Conservation (phyloP, 2,797 vertebrate species). For the Chelidonichthys spinosus region DNA sequence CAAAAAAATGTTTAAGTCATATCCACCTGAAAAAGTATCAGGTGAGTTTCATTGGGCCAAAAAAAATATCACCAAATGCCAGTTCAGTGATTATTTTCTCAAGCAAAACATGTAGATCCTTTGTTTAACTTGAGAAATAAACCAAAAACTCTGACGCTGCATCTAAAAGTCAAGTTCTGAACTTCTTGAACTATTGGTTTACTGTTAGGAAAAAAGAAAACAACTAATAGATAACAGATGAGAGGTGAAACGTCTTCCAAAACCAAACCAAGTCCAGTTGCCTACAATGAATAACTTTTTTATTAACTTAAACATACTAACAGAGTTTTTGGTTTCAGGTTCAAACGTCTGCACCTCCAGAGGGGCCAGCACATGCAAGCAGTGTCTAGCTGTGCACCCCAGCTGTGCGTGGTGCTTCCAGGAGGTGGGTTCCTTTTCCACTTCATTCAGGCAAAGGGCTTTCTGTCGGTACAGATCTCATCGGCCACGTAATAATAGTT, state of each 20-base stretch:
- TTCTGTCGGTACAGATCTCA: conserved; percentile 29
- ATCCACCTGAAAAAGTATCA: background rate
- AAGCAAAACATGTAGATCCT: background rate
- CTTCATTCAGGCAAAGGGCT: conserved; percentile 22
- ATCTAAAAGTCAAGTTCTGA: background rate
- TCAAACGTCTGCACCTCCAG: conserved; percentile 92
- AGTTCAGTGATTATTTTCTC: background rate
- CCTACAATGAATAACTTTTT: too few relatives aligned
- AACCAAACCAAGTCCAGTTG: too few relatives aligned
- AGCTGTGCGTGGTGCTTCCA: conserved; percentile 94
- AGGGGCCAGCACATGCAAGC: conserved; percentile 93
- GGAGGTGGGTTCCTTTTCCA: conserved; percentile 85
- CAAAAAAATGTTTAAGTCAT: background rate
- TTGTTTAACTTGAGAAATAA: background rate
- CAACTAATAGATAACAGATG: too few relatives aligned
- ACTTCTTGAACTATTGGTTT: too few relatives aligned
- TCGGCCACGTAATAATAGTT: conserved; percentile 11
- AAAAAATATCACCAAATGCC: background rate
- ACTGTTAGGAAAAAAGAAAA: too few relatives aligned
- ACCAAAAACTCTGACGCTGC: background rate
- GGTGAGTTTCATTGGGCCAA: background rate
- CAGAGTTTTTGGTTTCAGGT: conserved; percentile 78
- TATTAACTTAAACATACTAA: background rate
- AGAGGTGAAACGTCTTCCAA: too few relatives aligned
- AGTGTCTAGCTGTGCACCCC: conserved; percentile 93